Percentiles rank a stretch among this genome's conserved stretches.
phyloP scores from a whole-genome alignment of 2,888 invertebrate genomes.

The Ormia ochracea region DNA sequence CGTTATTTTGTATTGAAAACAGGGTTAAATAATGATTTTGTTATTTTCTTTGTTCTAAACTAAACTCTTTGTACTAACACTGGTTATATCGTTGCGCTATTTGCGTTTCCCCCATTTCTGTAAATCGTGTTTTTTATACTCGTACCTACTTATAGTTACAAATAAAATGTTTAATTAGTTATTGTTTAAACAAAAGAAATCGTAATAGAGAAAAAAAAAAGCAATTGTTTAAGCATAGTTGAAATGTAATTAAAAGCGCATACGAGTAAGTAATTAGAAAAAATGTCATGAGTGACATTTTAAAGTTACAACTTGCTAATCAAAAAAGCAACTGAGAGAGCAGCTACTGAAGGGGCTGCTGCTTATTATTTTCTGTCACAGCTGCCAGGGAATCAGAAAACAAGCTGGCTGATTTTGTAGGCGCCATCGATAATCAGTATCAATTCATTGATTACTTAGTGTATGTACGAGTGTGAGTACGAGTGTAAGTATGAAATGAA shows the following conservation, averaged over 20 bases:
- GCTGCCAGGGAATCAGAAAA: neutral
- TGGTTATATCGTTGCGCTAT: slow-evolving; percentile 18
- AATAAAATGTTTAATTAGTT: slow-evolving; percentile 34
- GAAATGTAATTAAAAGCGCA: slow-evolving; percentile 22
- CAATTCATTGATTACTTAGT: slow-evolving; percentile 42
- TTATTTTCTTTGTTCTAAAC: slow-evolving; percentile 53
- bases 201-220: slow-evolving; percentile 8
- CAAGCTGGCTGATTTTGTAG: slow-evolving; percentile 21
- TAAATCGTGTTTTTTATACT: slow-evolving; percentile 10
- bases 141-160: slow-evolving; percentile 18
- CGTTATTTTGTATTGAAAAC: slow-evolving; percentile 31
- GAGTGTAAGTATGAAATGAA: slow-evolving; percentile 18
- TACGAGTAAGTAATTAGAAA: slow-evolving; percentile 4
- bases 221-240: slow-evolving; percentile 29
- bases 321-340: neutral
- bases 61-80: slow-evolving; percentile 33
- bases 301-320: slow-evolving; percentile 36
- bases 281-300: slow-evolving; percentile 42
- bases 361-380: slow-evolving; percentile 17
- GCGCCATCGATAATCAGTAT: slow-evolving; percentile 48
- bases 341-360: neutral
- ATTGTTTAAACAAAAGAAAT: slow-evolving; percentile 26
- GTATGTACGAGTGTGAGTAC: neutral
- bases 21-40: slow-evolving; percentile 38
- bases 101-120: neutral